These are phyloP conservation scores for Brachyhypopomus occidentalis DNA, from an alignment of 2,113 vertebrate genomes.

Conservation along the genomic window DNA sequence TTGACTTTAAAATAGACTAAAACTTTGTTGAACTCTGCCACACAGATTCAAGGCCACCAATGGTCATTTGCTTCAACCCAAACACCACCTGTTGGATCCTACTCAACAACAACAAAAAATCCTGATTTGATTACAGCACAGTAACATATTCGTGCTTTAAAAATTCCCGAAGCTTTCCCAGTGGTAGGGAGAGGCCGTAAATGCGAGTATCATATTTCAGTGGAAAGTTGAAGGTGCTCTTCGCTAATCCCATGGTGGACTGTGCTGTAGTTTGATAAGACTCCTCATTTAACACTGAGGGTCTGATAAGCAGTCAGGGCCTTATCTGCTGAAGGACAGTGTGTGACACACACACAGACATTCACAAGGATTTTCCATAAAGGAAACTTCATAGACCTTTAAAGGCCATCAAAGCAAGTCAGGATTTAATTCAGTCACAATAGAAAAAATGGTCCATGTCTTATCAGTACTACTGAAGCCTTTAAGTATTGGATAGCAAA, in stretches of 20 bases:
- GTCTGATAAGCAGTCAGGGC: conserved; percentile 63
- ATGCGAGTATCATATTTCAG: conserved; percentile 7
- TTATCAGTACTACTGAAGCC: conserved; percentile 43
- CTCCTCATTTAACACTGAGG: conserved; percentile 43
- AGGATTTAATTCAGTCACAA: conserved; percentile 39
- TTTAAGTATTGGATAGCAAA: not conserved
- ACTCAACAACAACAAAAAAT: not conserved
- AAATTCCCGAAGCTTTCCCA: conserved; percentile 1
- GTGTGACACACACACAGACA: conserved; percentile 51
- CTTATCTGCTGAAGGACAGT: conserved; percentile 80
- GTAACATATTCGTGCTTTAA: not conserved
- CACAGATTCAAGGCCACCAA: too few relatives aligned
- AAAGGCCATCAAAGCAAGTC: conserved; percentile 55
- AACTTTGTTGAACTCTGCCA: too few relatives aligned
- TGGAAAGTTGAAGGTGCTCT: conserved; percentile 33
- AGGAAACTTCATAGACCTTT: conserved; percentile 51
- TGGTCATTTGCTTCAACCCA: not conserved
- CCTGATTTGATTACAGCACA: not conserved
- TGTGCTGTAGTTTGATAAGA: conserved; percentile 59
- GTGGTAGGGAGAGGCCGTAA: not conserved
- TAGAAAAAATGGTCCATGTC: conserved; percentile 7
- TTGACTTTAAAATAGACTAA: too few relatives aligned
- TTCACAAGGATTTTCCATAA: conserved; percentile 31
- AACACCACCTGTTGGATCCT: not conserved
- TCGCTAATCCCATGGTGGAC: conserved; percentile 62